A percentile compares a stretch with the other conserved stretches of the same genome.
These are phyloP conservation scores for Channa maculata DNA, from an alignment of 2,113 vertebrate genomes.

Conservation along the genomic window DNA sequence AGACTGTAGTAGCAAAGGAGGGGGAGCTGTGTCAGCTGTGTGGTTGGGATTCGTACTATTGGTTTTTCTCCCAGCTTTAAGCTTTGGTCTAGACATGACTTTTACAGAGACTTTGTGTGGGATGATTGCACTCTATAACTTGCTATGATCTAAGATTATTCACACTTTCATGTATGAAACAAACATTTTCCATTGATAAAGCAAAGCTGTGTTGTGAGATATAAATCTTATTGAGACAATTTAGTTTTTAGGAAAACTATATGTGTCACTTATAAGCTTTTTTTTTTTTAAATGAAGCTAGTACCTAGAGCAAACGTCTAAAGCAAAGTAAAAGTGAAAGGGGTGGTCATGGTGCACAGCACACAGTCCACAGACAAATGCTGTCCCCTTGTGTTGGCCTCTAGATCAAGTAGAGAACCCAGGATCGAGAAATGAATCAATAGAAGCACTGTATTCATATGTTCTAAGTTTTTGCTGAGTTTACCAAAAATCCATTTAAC, in stretches of 20 bases:
- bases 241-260: neutral
- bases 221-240: neutral
- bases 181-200: slow-evolving; percentile 34
- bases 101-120: slow-evolving; percentile 31
- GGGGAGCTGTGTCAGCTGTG: slow-evolving; percentile 23
- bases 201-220: neutral
- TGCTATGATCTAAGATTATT: slow-evolving; percentile 9
- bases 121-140: neutral
- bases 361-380: slow-evolving; percentile 52
- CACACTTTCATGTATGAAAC: slow-evolving; percentile 2
- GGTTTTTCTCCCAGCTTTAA: slow-evolving; percentile 5
- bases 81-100: slow-evolving; percentile 25
- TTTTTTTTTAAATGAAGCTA: neutral
- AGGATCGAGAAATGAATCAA: too few relatives aligned
- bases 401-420: neutral
- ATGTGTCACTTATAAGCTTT: neutral
- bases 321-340: slow-evolving; percentile 33
- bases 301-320: neutral
- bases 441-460: too few relatives aligned
- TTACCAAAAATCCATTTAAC: neutral
- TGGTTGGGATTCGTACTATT: slow-evolving; percentile 36
- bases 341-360: neutral
- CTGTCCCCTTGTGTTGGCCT: slow-evolving; percentile 71
- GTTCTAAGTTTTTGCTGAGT: neutral
- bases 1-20: neutral